A percentile compares a stretch with the other conserved stretches of the same genome.
Conservation (phyloP, 2,113 vertebrate genomes). For the Microtus ochrogaster region DNA sequence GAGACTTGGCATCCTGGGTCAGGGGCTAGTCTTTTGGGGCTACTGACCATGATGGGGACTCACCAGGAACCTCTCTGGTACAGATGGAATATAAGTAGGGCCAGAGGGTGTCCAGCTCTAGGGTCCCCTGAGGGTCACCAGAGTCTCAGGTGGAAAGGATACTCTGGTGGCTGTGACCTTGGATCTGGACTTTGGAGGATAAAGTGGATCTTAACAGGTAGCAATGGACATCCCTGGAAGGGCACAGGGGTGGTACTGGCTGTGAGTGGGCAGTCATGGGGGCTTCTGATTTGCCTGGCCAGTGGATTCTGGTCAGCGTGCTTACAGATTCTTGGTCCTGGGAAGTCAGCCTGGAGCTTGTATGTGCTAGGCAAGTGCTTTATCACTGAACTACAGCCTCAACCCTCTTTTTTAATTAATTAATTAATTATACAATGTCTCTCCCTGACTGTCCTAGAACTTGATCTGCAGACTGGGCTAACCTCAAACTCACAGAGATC, state of each 20-base stretch:
- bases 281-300: neutral
- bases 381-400: neutral
- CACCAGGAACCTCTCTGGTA: neutral
- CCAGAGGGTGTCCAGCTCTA: neutral
- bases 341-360: neutral
- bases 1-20: neutral
- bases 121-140: neutral
- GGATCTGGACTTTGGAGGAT: neutral
- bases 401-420: neutral
- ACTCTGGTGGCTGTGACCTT: neutral
- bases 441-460: neutral
- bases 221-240: neutral
- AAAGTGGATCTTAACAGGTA: neutral
- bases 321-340: neutral
- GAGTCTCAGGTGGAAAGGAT: neutral
- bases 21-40: neutral
- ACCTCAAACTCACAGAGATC: neutral
- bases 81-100: neutral
- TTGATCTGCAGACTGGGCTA: neutral
- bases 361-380: too few species aligned
- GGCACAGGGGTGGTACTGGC: neutral
- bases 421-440: neutral
- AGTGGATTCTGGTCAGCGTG: neutral
- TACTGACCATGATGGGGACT: neutral
- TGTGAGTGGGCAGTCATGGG: fast-evolving